These are phyloP conservation scores for Habroteleia sp. DNA, from an alignment of 2,888 invertebrate species.

Conservation along the genomic window DNA sequence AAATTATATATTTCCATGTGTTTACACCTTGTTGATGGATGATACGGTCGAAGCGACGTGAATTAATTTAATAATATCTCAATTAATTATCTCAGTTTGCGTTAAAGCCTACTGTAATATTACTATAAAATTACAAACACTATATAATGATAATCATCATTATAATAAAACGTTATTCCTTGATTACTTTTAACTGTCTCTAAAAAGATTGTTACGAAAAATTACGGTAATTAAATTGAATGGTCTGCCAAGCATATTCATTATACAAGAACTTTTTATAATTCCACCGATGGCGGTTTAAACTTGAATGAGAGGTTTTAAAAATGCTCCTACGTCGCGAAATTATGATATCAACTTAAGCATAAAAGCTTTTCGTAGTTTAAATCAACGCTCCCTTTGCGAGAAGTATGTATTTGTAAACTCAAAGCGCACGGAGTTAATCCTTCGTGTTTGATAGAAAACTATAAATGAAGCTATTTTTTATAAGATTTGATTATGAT, in stretches of 20 bases:
- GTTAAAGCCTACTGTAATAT: too few species aligned
- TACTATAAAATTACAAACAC: too few species aligned
- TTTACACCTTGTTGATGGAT: too few species aligned
- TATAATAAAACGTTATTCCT: too few species aligned
- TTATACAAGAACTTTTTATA: not conserved
- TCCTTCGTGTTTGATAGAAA: conserved; percentile 28
- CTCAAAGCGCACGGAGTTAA: conserved; percentile 25
- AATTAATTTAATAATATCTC: too few species aligned
- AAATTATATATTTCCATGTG: too few species aligned
- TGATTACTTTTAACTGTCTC: too few species aligned
- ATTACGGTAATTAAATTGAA: not conserved
- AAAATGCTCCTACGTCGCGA: conserved; percentile 11
- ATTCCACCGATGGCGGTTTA: not conserved
- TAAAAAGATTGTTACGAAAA: not conserved
- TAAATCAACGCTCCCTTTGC: conserved; percentile 34
- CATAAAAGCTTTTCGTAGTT: conserved; percentile 33
- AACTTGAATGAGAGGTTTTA: not conserved
- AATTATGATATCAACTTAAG: conserved; percentile 23
- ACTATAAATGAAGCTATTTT: conserved; percentile 19
- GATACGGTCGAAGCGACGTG: too few species aligned
- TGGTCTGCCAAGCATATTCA: not conserved
- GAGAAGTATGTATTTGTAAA: conserved; percentile 24
- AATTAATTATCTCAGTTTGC: too few species aligned
- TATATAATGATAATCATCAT: too few species aligned
- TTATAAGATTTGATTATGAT: conserved; percentile 25